Evolutionary conservation across 2,888 invertebrate species (phyloP).

Genomic region (Cephus runcator): DNA sequence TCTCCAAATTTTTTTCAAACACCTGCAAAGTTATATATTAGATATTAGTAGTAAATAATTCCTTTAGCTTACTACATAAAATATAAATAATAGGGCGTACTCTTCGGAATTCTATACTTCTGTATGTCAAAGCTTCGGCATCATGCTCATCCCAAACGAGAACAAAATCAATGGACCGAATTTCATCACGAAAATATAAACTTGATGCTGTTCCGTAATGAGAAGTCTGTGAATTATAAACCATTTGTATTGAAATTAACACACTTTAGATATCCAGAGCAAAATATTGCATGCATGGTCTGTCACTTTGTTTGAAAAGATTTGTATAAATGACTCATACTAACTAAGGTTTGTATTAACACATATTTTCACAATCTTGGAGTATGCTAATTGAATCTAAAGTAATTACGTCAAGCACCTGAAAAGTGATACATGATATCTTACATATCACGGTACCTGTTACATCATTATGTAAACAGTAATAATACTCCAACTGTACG

Average conservation of each 20-base stretch:
- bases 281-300: background rate
- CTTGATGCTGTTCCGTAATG: conserved; percentile 40
- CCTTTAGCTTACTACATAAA: background rate
- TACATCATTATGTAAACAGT: background rate
- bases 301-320: background rate
- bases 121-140: conserved; percentile 66
- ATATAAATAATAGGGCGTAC: conserved; percentile 27
- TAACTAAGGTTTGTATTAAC: background rate
- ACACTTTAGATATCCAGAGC: background rate
- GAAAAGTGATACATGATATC: background rate
- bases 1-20: conserved; percentile 78
- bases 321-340: background rate
- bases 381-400: background rate
- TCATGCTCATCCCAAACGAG: conserved; percentile 78
- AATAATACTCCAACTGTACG: background rate
- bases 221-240: conserved; percentile 28
- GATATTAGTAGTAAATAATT: background rate
- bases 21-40: conserved; percentile 49
- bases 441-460: background rate
- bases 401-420: background rate
- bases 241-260: background rate
- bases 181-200: conserved; percentile 76
- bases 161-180: conserved; percentile 81
- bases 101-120: conserved; percentile 42
- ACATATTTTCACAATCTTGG: background rate